Evolutionary conservation across 2,888 invertebrate genomes (phyloP).

Genomic region (Lasioglossum zephyrum): DNA sequence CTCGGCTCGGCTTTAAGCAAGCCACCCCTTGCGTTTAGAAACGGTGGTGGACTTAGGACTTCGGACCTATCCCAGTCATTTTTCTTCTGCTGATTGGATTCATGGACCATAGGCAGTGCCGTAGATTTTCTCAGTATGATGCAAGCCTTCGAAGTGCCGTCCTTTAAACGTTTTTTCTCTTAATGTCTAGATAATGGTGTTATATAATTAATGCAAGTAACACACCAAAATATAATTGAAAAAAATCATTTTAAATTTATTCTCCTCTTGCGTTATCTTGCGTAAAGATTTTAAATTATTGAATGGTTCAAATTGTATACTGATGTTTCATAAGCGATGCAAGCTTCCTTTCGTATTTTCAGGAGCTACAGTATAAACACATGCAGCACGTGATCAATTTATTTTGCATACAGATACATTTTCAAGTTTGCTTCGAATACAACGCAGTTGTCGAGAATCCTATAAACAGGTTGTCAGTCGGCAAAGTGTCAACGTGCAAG

Average conservation of each 20-base stretch:
- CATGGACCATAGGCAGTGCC: neutral
- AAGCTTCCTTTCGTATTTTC: neutral
- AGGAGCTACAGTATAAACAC: neutral
- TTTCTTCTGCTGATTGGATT: neutral
- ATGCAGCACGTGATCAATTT: too few relatives aligned
- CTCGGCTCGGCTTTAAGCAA: neutral
- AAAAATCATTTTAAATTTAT: too few relatives aligned
- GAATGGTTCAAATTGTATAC: too few relatives aligned
- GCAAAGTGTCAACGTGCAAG: neutral
- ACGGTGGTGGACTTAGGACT: neutral
- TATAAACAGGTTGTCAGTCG: neutral
- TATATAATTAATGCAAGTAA: too few relatives aligned
- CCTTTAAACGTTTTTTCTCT: too few relatives aligned
- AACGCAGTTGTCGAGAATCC: neutral
- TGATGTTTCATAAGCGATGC: neutral
- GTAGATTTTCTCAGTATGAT: too few relatives aligned
- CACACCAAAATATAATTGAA: too few relatives aligned
- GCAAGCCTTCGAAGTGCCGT: too few relatives aligned
- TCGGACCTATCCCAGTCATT: neutral
- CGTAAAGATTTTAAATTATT: too few relatives aligned
- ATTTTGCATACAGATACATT: neutral
- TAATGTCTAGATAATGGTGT: too few relatives aligned
- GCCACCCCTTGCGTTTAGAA: neutral
- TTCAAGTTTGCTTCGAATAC: neutral
- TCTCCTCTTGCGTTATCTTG: too few relatives aligned